Base-by-base conservation (phyloP, 35 echinoderm and acorn worm genomes). In the Apostichopus japonicus region DNA sequence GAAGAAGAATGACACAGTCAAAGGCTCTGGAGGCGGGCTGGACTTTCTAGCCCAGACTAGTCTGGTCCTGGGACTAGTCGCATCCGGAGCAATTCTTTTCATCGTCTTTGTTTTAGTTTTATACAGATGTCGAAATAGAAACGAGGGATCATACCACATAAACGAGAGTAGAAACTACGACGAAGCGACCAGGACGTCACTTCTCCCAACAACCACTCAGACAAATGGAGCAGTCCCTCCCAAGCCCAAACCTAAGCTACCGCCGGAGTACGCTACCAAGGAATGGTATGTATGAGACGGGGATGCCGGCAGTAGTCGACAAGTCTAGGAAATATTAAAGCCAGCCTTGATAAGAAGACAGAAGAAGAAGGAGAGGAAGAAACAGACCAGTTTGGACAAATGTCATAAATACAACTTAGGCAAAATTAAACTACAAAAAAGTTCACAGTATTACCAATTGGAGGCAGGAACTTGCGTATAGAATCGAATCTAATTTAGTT, bases 111-210 rank as follows among this genome's bases (percentile, higher is more conserved):
- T 98, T 53, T 53, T 96, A 19, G 90, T 91, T 78, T 79, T 98
- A 23, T 98, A 98, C 86, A 99, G 95, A 77, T 99, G 92, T 93
- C 94, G 95, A 44, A 99, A 99, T 94, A 87, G 95, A 19, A 99
- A 96, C 78, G 97, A 99, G 80, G 97, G 97, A 56, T 99, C 97
- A 21, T 99, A 99, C 79, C 95, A 94, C 72, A 99, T 99, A 54
- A 96, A 99, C 86, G 97, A 99, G 90, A 99, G 97, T 84, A 86
- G 97, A 22, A 99, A 99, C 65, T 99, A 96, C 81, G 93, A 94
- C 72, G 93, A 95, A 77, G 94, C 94, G 3, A 95, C 94, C 51
- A 92, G 94, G 23, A 92, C 96, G 10, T 86, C 96, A 54, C 91
- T 98, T 53, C 80, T 98, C 62, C 96, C 96, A 72, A 90, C 24